These are phyloP conservation scores for Yponomeuta sedellus DNA, from an alignment of 2,888 invertebrate genomes.

Conservation along the genomic window DNA sequence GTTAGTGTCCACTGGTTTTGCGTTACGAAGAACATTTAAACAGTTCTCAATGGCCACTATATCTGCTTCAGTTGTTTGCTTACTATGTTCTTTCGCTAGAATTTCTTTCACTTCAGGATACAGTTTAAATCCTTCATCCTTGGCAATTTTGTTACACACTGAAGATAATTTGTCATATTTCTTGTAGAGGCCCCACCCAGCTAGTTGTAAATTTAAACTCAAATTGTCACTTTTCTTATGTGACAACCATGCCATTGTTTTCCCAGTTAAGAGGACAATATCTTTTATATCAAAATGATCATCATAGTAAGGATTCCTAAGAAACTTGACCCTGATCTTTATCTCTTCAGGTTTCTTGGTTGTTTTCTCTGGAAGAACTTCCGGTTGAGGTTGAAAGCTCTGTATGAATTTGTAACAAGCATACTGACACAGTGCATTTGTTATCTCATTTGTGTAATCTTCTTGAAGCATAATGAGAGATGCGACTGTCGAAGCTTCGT, in stretches of 20 bases:
- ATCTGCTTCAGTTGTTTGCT: constrained; percentile 29
- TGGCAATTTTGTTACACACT: constrained; percentile 37
- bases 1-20: constrained; percentile 33
- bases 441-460: constrained; percentile 84
- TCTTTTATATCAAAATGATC: constrained; percentile 92
- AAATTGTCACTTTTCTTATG: constrained; percentile 63
- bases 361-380: constrained; percentile 32
- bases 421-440: constrained; percentile 81
- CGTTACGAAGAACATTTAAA: constrained; percentile 34
- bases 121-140: constrained; percentile 40
- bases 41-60: constrained; percentile 40
- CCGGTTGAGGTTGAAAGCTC: constrained; percentile 32
- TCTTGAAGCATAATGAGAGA: constrained; percentile 92
- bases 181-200: constrained; percentile 81
- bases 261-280: constrained; percentile 84
- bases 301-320: constrained; percentile 90
- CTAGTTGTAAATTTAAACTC: constrained; percentile 74
- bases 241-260: constrained; percentile 84
- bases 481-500: constrained; percentile 85
- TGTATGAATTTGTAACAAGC: constrained; percentile 84
- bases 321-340: constrained; percentile 85
- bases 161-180: constrained; percentile 75
- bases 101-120: constrained; percentile 47
- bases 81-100: constrained; percentile 36
- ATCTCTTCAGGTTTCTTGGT: constrained; percentile 76